Conservation (phyloP, 2,113 vertebrate species). For the Chlorocebus sabaeus region DNA sequence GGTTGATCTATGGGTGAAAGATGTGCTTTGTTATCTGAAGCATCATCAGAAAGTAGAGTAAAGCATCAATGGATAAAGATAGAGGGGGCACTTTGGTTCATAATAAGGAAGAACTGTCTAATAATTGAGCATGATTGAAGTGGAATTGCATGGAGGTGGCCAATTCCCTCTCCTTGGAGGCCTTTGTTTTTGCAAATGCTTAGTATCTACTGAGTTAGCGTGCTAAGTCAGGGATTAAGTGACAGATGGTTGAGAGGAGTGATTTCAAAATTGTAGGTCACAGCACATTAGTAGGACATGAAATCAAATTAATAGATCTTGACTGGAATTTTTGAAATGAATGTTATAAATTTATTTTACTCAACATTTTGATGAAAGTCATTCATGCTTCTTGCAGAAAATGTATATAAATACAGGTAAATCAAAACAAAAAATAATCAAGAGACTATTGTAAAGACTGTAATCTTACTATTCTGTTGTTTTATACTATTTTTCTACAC, state of each 20-base stretch:
- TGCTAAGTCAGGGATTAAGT: not conserved
- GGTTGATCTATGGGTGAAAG: not conserved
- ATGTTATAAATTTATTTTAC: not conserved
- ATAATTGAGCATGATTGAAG: not conserved
- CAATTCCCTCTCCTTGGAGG: not conserved
- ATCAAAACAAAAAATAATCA: not conserved
- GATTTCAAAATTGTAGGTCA: constrained; percentile 16
- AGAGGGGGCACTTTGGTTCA: not conserved
- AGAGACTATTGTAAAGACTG: not conserved
- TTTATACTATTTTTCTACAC: not conserved
- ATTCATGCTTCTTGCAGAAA: constrained; percentile 9
- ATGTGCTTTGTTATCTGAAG: not conserved
- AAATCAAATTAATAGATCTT: constrained; percentile 25
- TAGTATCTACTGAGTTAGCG: not conserved
- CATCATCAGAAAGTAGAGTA: not conserved
- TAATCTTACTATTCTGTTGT: not conserved
- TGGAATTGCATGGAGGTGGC: not conserved
- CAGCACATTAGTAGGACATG: not conserved
- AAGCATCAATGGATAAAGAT: not conserved
- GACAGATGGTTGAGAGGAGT: not conserved
- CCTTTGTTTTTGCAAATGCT: not conserved
- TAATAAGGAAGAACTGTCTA: not conserved
- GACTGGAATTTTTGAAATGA: not conserved
- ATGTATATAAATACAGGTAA: not conserved
- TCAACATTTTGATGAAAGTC: too few species aligned